Base-by-base conservation (phyloP, 2,113 vertebrate genomes). In the Vulpes ferrilata region DNA sequence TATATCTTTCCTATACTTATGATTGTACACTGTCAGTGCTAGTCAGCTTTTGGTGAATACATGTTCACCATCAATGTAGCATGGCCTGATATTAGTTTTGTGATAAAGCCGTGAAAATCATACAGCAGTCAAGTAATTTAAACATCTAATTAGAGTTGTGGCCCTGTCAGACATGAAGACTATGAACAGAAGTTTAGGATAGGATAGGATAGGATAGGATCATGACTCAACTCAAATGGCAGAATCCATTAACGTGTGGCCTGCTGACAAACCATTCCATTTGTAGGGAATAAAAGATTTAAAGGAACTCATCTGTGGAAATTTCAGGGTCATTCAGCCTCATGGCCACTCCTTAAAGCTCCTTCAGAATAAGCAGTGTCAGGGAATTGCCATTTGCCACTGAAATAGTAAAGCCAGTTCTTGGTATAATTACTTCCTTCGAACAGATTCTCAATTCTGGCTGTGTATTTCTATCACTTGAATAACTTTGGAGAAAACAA, bases 51-150 rank as follows among this genome's bases (percentile, higher is more conserved):
- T 64, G 22, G 4, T 79, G 59, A 51, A 48, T 15, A 51, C 6
- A 69, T 25, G 64, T 88, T 92, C 64, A 79, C 38, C 76, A 22
- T 19, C 32, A 30, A 59, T 17, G 19, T 48, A 48, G 23, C 32
- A 53, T 73, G 84, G 43, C 12, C 38, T 93, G 88, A 30, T 17
- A 59, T 79, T 83, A 93, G 0, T 65, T 90, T 95, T 73, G 51
- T 73, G 76, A 78, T 48, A 83, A 96, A 90, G 35, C 64, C 86
- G 19, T 43, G 79, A 88, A 93, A 93, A 73, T 86, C 65, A 43
- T 64, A 89, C 13, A 65, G 20, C 13, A 79, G 19, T 93, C 74
- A 87, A 53, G 64, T 90, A 51, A 86, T 79, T 95, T 82, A 95
- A 88, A 43, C 90, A 87, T 90, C 13, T 92, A 1, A 8, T 73